These are phyloP conservation scores for Alosa alosa DNA, from an alignment of 2,113 vertebrate genomes.

Conservation along the genomic window DNA sequence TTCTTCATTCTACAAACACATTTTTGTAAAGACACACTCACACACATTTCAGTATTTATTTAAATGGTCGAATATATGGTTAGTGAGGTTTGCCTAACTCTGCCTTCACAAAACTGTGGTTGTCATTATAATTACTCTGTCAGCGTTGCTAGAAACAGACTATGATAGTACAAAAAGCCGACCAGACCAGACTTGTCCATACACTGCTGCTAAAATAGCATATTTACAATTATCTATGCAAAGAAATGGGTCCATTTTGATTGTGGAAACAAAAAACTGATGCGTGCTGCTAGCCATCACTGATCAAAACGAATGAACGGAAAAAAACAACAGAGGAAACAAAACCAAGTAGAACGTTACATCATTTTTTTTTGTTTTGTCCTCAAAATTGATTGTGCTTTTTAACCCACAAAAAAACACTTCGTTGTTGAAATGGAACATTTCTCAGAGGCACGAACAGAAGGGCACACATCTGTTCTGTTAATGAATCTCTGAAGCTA, in stretches of 20 bases:
- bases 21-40: conserved; percentile 63
- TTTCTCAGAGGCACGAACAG: conserved; percentile 65
- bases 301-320: conserved; percentile 54
- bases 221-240: conserved; percentile 78
- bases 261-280: conserved; percentile 58
- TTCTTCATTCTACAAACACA: conserved; percentile 65
- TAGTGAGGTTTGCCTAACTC: conserved; percentile 70
- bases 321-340: conserved; percentile 34
- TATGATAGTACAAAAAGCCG: conserved; percentile 71
- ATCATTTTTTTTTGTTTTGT: conserved; percentile 39
- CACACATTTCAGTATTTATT: conserved; percentile 59
- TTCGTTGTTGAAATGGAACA: conserved; percentile 64
- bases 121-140: conserved; percentile 55
- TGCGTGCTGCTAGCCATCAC: conserved; percentile 67
- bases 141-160: conserved; percentile 67
- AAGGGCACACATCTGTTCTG: conserved; percentile 68
- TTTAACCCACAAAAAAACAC: conserved; percentile 72
- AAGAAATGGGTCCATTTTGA: conserved; percentile 57
- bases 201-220: conserved; percentile 71
- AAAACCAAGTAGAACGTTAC: conserved; percentile 39
- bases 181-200: conserved; percentile 68
- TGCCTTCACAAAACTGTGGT: conserved; percentile 69
- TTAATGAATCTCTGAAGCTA: conserved; percentile 69
- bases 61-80: conserved; percentile 67
- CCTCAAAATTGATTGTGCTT: conserved; percentile 72